phyloP scores from a whole-genome alignment of 2,888 invertebrate genomes.

The Euspilapteryx auroguttella region DNA sequence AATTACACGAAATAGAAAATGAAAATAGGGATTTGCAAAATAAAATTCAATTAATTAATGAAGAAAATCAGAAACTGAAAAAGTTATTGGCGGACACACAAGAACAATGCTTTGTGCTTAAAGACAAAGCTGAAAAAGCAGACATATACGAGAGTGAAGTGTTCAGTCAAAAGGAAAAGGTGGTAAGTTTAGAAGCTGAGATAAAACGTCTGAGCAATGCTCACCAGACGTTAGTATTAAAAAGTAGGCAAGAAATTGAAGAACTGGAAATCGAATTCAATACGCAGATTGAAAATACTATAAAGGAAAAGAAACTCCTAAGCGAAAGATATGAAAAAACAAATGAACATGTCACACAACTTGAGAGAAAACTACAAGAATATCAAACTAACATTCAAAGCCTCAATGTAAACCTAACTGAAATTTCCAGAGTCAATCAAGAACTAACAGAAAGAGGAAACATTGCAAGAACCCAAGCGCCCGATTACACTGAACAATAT shows the following conservation, averaged over 20 bases:
- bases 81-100: slow-evolving; percentile 38
- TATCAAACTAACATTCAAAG: slow-evolving; percentile 29
- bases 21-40: slow-evolving; percentile 58
- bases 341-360: slow-evolving; percentile 41
- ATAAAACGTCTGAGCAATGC: slow-evolving; percentile 28
- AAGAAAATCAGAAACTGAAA: slow-evolving; percentile 52
- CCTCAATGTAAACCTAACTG: slow-evolving; percentile 26
- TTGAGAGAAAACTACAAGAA: slow-evolving; percentile 32
- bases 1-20: slow-evolving; percentile 61
- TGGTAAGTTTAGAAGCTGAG: slow-evolving; percentile 42
- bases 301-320: slow-evolving; percentile 48
- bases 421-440: slow-evolving; percentile 29
- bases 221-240: slow-evolving; percentile 33
- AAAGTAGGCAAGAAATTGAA: slow-evolving; percentile 42
- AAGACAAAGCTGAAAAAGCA: slow-evolving; percentile 29
- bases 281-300: slow-evolving; percentile 39
- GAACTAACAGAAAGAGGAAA: slow-evolving; percentile 21
- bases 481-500: slow-evolving; percentile 52
- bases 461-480: slow-evolving; percentile 13
- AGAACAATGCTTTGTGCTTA: slow-evolving; percentile 29
- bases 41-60: slow-evolving; percentile 51
- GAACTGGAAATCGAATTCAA: slow-evolving; percentile 46
- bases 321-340: slow-evolving; percentile 47
- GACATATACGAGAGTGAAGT: slow-evolving; percentile 27
- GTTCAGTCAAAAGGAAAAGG: slow-evolving; percentile 27